Evolutionary conservation across 2,888 invertebrate genomes (phyloP).

Genomic region (Melanostoma scalare): DNA sequence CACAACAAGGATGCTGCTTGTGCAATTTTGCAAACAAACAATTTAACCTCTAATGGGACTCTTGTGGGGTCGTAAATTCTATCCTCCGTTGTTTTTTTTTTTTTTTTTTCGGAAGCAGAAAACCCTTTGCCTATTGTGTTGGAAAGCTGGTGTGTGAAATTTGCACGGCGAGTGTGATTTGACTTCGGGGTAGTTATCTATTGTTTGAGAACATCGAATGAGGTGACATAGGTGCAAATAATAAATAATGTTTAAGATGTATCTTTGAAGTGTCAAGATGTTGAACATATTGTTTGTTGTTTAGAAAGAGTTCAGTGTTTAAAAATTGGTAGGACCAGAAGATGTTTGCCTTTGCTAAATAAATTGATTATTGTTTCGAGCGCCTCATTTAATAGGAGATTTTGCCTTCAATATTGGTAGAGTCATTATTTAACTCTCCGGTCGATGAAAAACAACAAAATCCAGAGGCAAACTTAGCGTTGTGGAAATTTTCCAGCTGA

Average conservation of each 20-base stretch:
- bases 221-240: slow-evolving; percentile 30
- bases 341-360: too few species aligned
- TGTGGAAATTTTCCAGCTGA: too few species aligned
- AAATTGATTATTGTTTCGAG: too few species aligned
- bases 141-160: slow-evolving; percentile 64
- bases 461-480: too few species aligned
- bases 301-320: too few species aligned
- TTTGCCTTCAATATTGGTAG: too few species aligned
- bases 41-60: slow-evolving; percentile 75
- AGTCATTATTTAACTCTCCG: too few species aligned
- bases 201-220: slow-evolving; percentile 2
- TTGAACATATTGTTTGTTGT: slow-evolving; percentile 4
- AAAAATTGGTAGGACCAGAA: too few species aligned
- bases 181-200: slow-evolving; percentile 5
- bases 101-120: slow-evolving; percentile 44
- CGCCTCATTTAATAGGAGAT: too few species aligned
- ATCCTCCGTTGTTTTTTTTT: background rate
- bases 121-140: slow-evolving; percentile 65
- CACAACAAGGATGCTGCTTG: slow-evolving; percentile 39
- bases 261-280: slow-evolving; percentile 24
- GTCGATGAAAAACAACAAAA: too few species aligned
- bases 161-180: slow-evolving; percentile 52
- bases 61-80: slow-evolving; percentile 76
- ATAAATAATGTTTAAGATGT: background rate
- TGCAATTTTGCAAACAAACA: slow-evolving; percentile 72